A percentile compares a stretch with the other conserved stretches of the same genome.
phyloP scores from a whole-genome alignment of 2,113 vertebrate species.

The Willisornis vidua region DNA sequence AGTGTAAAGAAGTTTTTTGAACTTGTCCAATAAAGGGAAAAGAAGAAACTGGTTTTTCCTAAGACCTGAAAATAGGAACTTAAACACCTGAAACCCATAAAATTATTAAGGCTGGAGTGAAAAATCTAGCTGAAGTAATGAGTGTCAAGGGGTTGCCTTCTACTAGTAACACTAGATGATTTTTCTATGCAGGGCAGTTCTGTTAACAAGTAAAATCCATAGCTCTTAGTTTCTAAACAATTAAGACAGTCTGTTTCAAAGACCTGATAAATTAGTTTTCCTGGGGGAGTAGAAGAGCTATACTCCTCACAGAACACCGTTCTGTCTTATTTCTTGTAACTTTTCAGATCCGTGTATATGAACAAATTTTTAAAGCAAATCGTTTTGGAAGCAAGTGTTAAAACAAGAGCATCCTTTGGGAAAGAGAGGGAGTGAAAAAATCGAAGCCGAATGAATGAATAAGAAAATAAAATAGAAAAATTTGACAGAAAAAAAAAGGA shows the following conservation, averaged over 20 bases:
- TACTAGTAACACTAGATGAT: background rate
- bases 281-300: slow-evolving; percentile 40
- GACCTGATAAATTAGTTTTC: slow-evolving; percentile 54
- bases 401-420: background rate
- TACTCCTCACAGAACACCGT: background rate
- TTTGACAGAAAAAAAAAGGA: background rate
- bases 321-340: slow-evolving; percentile 43
- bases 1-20: background rate
- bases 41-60: background rate
- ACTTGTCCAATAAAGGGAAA: background rate
- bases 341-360: background rate
- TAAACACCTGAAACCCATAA: background rate
- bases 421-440: background rate
- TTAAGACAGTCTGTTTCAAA: slow-evolving; percentile 54
- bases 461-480: background rate
- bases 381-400: background rate
- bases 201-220: background rate
- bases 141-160: background rate
- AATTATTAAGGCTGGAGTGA: background rate
- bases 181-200: background rate
- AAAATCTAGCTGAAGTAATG: background rate
- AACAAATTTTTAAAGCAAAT: background rate
- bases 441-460: background rate
- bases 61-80: background rate
- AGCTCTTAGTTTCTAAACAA: slow-evolving; percentile 38